phyloP scores from a whole-genome alignment of 1,140 invertebrate genomes.

The Bombus turneri region DNA sequence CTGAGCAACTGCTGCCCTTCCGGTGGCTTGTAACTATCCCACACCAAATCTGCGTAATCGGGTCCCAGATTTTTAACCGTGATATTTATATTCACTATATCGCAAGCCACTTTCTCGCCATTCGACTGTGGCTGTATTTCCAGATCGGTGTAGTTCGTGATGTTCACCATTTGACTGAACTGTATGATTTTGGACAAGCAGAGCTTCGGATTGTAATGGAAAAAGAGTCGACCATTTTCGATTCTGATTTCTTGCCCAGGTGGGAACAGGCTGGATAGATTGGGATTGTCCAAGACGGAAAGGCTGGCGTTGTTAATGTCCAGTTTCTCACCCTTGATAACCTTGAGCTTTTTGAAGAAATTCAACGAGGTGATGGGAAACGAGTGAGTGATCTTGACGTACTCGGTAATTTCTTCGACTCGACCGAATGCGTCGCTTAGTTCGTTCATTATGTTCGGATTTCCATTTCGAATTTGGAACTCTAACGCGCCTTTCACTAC shows the following conservation, averaged over 20 bases:
- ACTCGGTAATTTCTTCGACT: conserved; percentile 85
- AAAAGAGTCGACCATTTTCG: conserved; percentile 85
- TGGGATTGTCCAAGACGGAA: conserved; percentile 82
- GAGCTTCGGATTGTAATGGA: conserved; percentile 90
- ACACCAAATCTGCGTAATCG: conserved; percentile 79
- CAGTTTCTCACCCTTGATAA: conserved; percentile 83
- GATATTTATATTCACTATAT: conserved; percentile 81
- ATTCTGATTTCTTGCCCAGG: conserved; percentile 82
- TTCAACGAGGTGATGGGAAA: conserved; percentile 84
- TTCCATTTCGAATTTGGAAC: conserved; percentile 84
- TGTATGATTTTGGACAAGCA: conserved; percentile 87
- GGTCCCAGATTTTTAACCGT: conserved; percentile 76
- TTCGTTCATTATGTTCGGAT: conserved; percentile 83
- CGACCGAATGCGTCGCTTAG: conserved; percentile 84
- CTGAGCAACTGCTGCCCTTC: conserved; percentile 83
- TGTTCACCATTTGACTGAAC: conserved; percentile 80
- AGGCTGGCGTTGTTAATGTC: conserved; percentile 82
- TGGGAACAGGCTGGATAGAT: conserved; percentile 69
- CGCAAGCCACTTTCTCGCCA: conserved; percentile 88
- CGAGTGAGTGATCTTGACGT: conserved; percentile 85
- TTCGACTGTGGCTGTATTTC: conserved; percentile 86
- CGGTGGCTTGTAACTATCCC: conserved; percentile 80
- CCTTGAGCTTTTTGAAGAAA: conserved; percentile 84
- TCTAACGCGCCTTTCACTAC: conserved; percentile 84
- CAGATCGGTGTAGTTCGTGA: conserved; percentile 75